phyloP scores from a whole-genome alignment of 2,888 invertebrate genomes.

The Apamea anceps region DNA sequence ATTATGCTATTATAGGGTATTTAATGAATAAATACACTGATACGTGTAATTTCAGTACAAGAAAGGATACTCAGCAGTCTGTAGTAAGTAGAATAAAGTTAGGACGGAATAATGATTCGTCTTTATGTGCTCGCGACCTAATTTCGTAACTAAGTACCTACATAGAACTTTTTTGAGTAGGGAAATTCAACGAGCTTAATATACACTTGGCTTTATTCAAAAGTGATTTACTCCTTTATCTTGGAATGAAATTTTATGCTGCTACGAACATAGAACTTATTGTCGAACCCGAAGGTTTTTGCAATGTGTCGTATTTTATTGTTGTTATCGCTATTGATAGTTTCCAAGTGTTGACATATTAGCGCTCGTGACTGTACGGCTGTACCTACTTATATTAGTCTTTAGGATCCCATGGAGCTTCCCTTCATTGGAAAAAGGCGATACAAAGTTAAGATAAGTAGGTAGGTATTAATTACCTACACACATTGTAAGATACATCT shows the following conservation, averaged over 20 bases:
- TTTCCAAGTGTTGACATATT: too few species aligned
- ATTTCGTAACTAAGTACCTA: background rate
- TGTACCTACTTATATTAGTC: background rate
- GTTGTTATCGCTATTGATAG: too few species aligned
- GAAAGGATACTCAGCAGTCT: background rate
- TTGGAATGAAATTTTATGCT: too few species aligned
- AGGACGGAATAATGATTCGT: conserved; percentile 11
- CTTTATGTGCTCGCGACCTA: conserved; percentile 7
- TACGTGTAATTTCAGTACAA: background rate
- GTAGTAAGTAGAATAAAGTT: background rate
- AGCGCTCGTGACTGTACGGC: too few species aligned
- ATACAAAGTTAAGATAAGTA: background rate
- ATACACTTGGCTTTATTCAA: too few species aligned
- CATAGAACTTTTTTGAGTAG: background rate
- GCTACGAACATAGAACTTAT: too few species aligned
- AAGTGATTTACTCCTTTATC: too few species aligned
- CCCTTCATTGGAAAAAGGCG: background rate
- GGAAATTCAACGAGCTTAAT: background rate
- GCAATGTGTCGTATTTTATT: too few species aligned
- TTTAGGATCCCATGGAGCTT: conserved; percentile 1
- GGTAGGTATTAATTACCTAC: background rate
- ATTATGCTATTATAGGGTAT: background rate
- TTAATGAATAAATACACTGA: too few species aligned
- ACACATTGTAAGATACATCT: background rate
- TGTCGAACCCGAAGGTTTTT: too few species aligned